Evolutionary conservation across 2,888 invertebrate species (phyloP), one percentile per base, ranked within the genome.

Genomic region (Lithophane ornitopus): DNA sequence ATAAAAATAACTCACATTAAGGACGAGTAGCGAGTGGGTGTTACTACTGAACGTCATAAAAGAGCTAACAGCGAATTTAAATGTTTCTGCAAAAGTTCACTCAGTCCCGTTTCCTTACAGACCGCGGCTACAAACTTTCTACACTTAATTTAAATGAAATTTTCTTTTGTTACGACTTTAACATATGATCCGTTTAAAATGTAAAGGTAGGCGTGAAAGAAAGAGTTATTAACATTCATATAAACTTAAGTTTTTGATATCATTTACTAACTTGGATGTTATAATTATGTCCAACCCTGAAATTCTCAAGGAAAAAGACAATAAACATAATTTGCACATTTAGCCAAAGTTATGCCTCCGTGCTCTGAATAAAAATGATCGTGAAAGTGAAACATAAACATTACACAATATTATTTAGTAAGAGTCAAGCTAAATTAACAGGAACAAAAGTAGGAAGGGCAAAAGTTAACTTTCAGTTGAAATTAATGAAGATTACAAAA

Each of bases 401-500:
- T 82, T 81, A 74, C 76, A 87, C 76, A 87, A 81, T 81, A 86
- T 87, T 86, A 84, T 88, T 84, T 88, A 74, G 39, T 82, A 87
- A 86, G 82, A 89, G 87, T 87, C 85, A 84, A 88, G 85, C 82
- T 88, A 90, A 91, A 91, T 92, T 91, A 93, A 92, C 90, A 90
- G 91, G 91, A 93, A 93, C 93, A 93, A 90, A 93, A 93, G 89
- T 90, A 91, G 89, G 90, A 92, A 91, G 91, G 90, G 90, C 85
- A 87, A 90, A 92, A 94, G 93, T 93, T 93, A 94, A 95, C 92
- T 95, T 94, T 90, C 93, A 91, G 92, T 92, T 92, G 91, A 95
- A 96, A 96, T 96, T 96, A 96, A 96, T 96, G 95, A 94, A 96
- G 95, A 96, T 96, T 95, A 96, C 94, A 94, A 95, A 95, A 96